Conservation (phyloP, 2,888 invertebrate species). For the Amphimallon solstitiale region DNA sequence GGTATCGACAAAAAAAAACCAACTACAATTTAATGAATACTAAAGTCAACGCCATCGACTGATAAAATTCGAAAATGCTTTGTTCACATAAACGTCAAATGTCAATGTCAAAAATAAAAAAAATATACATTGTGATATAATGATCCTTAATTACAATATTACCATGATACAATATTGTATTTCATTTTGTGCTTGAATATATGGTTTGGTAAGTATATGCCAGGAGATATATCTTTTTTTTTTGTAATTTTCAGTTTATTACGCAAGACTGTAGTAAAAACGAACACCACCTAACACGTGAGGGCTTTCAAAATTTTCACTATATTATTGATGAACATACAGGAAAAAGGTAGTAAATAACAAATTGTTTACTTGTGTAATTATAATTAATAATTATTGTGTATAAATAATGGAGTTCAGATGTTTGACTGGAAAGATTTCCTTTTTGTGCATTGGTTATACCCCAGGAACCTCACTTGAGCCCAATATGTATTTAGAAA, state of each 20-base stretch:
- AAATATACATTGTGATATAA: too few species aligned
- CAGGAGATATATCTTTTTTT: too few species aligned
- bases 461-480: too few species aligned
- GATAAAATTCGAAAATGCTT: constrained; percentile 1
- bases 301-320: constrained; percentile 3
- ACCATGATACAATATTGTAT: constrained; percentile 8
- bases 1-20: constrained; percentile 46
- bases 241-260: background rate
- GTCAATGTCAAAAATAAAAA: too few species aligned
- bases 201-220: constrained; percentile 1
- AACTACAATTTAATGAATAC: constrained; percentile 40
- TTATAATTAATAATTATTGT: constrained; percentile 22
- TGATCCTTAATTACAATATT: too few species aligned
- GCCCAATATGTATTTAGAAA: too few species aligned
- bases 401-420: background rate
- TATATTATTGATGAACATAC: constrained; percentile 3
- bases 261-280: background rate
- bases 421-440: constrained; percentile 28
- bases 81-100: background rate
- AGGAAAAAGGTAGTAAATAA: constrained; percentile 3
- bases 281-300: constrained; percentile 1
- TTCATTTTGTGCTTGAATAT: constrained; percentile 29
- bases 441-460: background rate
- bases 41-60: constrained; percentile 33
- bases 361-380: constrained; percentile 23